phyloP scores from a whole-genome alignment of 2,113 vertebrate genomes.

The Mus pahari region DNA sequence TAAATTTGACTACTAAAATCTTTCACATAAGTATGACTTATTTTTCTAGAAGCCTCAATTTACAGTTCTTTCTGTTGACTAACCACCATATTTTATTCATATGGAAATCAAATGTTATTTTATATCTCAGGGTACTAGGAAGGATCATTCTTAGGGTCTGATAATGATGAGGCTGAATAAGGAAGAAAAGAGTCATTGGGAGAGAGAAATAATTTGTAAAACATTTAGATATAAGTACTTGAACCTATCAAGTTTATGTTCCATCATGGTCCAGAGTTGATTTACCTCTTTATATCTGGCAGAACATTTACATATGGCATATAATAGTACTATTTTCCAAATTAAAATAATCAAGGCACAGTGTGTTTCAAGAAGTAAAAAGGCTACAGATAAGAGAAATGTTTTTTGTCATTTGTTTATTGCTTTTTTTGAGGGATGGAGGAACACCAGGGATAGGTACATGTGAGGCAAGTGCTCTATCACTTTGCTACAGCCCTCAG shows the following conservation, averaged over 20 bases:
- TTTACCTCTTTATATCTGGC: not conserved
- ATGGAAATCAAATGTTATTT: not conserved
- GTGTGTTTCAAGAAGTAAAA: not conserved
- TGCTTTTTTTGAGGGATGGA: not conserved
- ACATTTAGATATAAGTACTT: not conserved
- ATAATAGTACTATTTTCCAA: not conserved
- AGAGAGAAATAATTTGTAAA: not conserved
- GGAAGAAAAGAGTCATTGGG: not conserved
- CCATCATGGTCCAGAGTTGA: not conserved
- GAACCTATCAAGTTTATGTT: not conserved
- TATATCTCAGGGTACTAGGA: not conserved
- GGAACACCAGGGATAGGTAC: not conserved
- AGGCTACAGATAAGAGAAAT: not conserved
- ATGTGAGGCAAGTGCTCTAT: not conserved
- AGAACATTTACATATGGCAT: not conserved
- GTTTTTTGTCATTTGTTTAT: not conserved
- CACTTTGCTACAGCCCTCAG: not conserved
- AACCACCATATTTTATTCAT: not conserved
- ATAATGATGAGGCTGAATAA: not conserved
- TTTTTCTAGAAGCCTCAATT: not conserved
- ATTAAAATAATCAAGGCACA: not conserved
- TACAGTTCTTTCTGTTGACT: not conserved
- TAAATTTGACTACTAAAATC: not conserved
- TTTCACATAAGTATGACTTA: not conserved
- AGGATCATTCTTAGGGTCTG: not conserved